phyloP scores from a whole-genome alignment of 2,888 invertebrate genomes.

The Leucoptera coffeella region DNA sequence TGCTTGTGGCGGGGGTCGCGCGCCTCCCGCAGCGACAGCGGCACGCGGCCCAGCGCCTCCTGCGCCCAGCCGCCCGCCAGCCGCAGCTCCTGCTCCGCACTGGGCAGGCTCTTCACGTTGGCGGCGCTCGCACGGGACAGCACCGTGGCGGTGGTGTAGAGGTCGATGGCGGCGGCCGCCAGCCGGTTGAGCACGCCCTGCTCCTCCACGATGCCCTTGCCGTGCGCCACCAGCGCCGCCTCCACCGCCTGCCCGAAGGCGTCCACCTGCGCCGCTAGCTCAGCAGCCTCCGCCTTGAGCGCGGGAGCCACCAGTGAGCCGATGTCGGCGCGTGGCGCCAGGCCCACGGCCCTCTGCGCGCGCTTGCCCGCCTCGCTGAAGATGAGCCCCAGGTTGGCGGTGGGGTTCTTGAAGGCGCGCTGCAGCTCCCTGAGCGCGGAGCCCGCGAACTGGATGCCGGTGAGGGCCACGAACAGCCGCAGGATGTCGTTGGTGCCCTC shows the following conservation, averaged over 20 bases:
- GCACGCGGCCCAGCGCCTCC: constrained; percentile 19
- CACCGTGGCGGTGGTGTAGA: constrained; percentile 78
- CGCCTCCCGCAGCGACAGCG: constrained; percentile 13
- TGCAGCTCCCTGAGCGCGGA: constrained; percentile 88
- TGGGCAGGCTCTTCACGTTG: constrained; percentile 55
- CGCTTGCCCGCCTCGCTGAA: constrained; percentile 82
- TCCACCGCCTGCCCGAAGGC: constrained; percentile 77
- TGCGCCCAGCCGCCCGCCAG: constrained; percentile 75
- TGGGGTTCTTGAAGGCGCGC: constrained; percentile 88
- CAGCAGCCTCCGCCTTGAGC: constrained; percentile 59
- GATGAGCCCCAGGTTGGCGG: constrained; percentile 84
- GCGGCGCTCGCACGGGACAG: constrained; percentile 77
- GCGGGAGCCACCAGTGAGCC: constrained; percentile 60
- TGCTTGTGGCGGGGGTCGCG: constrained; percentile 11
- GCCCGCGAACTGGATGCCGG: constrained; percentile 92
- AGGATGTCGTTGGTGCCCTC: constrained; percentile 99
- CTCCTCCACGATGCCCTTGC: constrained; percentile 73
- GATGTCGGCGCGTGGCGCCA: constrained; percentile 61
- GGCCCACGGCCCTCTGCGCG: constrained; percentile 76
- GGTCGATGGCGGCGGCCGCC: constrained; percentile 84
- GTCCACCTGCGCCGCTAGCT: constrained; percentile 52
- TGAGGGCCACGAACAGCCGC: constrained; percentile 89
- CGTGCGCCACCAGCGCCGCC: constrained; percentile 66
- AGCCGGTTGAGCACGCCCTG: constrained; percentile 86
- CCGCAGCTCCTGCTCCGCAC: constrained; percentile 62